These are phyloP conservation scores for Rotaria socialis DNA, from an alignment of 2,888 invertebrate species.

Conservation along the genomic window DNA sequence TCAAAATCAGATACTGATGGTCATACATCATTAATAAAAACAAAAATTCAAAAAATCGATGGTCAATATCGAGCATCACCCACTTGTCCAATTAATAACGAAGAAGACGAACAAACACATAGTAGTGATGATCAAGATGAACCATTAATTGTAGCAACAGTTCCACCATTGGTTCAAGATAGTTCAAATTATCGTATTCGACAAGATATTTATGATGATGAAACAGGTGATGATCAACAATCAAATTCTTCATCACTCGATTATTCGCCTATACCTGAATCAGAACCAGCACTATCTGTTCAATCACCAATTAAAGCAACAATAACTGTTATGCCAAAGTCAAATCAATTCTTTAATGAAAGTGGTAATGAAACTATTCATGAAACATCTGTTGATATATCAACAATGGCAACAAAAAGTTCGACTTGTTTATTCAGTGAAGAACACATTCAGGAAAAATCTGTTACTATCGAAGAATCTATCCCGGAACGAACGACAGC, in stretches of 20 bases:
- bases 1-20: slow-evolving; percentile 1
- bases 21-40: slow-evolving; percentile 22
- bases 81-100: not conserved
- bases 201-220: not conserved
- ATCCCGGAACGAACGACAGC: not conserved
- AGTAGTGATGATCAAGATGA: slow-evolving; percentile 6
- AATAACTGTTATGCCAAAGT: not conserved
- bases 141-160: not conserved
- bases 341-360: not conserved
- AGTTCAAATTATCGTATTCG: not conserved
- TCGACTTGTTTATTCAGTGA: not conserved
- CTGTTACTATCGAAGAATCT: not conserved
- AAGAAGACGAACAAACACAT: not conserved
- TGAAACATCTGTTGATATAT: not conserved
- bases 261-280: not conserved
- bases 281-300: not conserved
- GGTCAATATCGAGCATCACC: not conserved
- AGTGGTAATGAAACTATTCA: not conserved
- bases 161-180: slow-evolving; percentile 8
- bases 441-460: not conserved
- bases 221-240: slow-evolving; percentile 10
- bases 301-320: not conserved
- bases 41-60: slow-evolving; percentile 38
- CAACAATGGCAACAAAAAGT: not conserved
- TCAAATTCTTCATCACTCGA: not conserved